A percentile compares a stretch with the other conserved stretches of the same genome.
phyloP scores from a whole-genome alignment of 92 coral and sea anemone genomes.

The Pocillopora meandrina region DNA sequence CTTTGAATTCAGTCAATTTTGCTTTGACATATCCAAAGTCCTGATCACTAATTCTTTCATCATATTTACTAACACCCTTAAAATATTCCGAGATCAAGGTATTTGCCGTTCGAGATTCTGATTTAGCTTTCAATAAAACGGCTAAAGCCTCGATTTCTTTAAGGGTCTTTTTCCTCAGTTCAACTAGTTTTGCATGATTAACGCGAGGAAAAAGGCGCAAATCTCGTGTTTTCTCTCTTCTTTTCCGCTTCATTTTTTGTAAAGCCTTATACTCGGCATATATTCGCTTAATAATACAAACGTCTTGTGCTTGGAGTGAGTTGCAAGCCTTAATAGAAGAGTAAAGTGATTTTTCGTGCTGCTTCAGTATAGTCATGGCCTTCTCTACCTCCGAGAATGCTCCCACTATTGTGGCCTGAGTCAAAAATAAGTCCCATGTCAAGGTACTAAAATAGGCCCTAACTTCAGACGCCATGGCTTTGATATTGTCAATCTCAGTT shows the following conservation, averaged over 20 bases:
- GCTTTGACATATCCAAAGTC: constrained; percentile 38
- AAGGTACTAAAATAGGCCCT: constrained; percentile 39
- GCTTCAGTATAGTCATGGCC: constrained; percentile 25
- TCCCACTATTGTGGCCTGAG: constrained; percentile 7
- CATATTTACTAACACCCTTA: constrained; percentile 41
- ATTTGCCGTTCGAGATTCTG: neutral
- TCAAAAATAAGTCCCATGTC: constrained; percentile 41
- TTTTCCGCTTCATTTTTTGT: neutral
- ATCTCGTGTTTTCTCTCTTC: constrained; percentile 15
- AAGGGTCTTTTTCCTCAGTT: constrained; percentile 18
- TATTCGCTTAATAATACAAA: constrained; percentile 41
- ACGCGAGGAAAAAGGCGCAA: constrained; percentile 22
- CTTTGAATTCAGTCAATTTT: constrained; percentile 24
- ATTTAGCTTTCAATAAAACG: constrained; percentile 15
- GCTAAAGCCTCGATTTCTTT: constrained; percentile 31
- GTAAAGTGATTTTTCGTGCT: constrained; percentile 10
- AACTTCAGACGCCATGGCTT: neutral
- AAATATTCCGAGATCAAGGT: constrained; percentile 32
- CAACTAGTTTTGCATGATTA: constrained; percentile 36
- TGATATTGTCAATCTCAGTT: neutral
- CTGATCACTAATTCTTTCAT: constrained; percentile 39
- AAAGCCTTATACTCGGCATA: constrained; percentile 12
- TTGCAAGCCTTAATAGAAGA: constrained; percentile 34
- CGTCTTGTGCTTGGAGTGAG: constrained; percentile 6
- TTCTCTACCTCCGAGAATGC: constrained; percentile 25